A percentile compares a stretch with the other conserved stretches of the same genome.
phyloP scores from a whole-genome alignment of 2,113 vertebrate genomes.

The Raja brachyura region DNA sequence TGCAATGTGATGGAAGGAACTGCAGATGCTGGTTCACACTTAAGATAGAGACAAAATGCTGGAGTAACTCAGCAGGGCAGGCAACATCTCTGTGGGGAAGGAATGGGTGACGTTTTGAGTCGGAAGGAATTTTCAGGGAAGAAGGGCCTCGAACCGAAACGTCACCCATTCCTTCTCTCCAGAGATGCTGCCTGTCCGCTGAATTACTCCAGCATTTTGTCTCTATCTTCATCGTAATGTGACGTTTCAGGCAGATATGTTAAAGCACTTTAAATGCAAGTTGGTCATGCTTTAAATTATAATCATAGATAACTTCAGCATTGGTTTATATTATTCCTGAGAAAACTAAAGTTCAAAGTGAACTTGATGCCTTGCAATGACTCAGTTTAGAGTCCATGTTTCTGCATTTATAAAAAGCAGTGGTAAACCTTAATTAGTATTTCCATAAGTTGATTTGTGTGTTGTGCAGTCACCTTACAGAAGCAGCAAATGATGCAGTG shows the following conservation, averaged over 20 bases:
- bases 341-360: not conserved
- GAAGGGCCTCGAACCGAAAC: too few species aligned
- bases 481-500: not conserved
- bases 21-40: too few species aligned
- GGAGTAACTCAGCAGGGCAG: too few species aligned
- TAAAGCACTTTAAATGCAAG: not conserved
- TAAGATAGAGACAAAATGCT: too few species aligned
- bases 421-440: not conserved
- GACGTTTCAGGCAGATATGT: not conserved
- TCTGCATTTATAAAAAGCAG: constrained; percentile 6
- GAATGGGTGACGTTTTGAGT: too few species aligned
- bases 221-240: not conserved
- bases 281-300: not conserved
- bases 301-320: not conserved
- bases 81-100: too few species aligned
- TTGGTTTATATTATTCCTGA: not conserved
- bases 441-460: not conserved
- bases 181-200: too few species aligned
- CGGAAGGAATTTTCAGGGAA: too few species aligned
- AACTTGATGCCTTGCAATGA: not conserved
- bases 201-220: too few species aligned
- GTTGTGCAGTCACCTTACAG: constrained; percentile 4
- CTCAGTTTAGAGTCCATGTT: not conserved
- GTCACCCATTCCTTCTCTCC: too few species aligned
- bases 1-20: not conserved